These are phyloP conservation scores for Chaetodon auriga DNA, from an alignment of 2,113 vertebrate species.

Conservation along the genomic window DNA sequence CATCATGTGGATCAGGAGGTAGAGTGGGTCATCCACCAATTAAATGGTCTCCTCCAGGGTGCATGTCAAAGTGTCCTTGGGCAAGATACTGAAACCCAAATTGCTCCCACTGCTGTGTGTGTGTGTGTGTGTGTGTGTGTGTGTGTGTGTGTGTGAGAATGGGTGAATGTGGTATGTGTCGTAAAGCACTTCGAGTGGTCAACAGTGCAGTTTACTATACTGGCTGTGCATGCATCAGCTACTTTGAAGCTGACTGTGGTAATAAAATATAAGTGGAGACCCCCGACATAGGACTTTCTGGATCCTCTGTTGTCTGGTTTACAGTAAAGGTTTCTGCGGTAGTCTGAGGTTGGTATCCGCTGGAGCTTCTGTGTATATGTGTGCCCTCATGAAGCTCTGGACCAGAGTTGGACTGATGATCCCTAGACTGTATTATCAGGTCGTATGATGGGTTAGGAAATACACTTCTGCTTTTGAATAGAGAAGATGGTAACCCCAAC, in stretches of 20 bases:
- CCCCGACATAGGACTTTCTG: constrained; percentile 29
- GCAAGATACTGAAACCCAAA: too few species aligned
- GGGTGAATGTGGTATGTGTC: too few species aligned
- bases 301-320: neutral
- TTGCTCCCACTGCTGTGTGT: too few species aligned
- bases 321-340: neutral
- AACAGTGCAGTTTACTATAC: neutral
- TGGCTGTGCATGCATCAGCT: neutral
- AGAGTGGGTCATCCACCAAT: too few species aligned
- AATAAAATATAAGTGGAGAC: constrained; percentile 49
- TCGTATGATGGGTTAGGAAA: constrained; percentile 57
- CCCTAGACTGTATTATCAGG: neutral
- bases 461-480: neutral
- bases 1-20: too few species aligned
- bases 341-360: constrained; percentile 48
- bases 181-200: too few species aligned
- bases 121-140: too few species aligned
- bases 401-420: neutral
- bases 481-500: neutral
- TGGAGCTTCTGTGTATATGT: neutral
- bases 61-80: too few species aligned
- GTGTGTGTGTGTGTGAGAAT: too few species aligned
- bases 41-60: too few species aligned
- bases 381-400: neutral
- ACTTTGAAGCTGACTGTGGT: neutral